A percentile compares a stretch with the other conserved stretches of the same genome.
Evolutionary conservation across 92 coral and sea anemone genomes (phyloP).

Genomic region (Siderastrea siderea): DNA sequence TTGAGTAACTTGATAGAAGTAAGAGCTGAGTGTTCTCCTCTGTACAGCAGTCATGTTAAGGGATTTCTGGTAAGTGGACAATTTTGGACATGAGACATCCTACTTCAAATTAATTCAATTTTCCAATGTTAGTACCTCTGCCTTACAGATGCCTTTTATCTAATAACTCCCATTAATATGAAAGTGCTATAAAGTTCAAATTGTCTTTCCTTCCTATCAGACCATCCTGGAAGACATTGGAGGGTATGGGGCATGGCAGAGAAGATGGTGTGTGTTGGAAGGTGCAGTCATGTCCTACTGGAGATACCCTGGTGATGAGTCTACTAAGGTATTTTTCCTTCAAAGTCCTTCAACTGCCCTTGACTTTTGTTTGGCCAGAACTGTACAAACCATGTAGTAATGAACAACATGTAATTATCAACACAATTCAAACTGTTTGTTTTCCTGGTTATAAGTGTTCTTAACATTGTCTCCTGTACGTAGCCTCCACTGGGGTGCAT

Average conservation of each 20-base stretch:
- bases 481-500: conserved; percentile 92
- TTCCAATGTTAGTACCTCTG: neutral
- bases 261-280: conserved; percentile 94
- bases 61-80: conserved; percentile 88
- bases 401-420: no score
- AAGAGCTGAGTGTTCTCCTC: conserved; percentile 81
- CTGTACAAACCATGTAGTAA: neutral
- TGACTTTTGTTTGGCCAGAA: neutral
- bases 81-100: neutral
- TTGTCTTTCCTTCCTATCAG: conserved; percentile 40
- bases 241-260: conserved; percentile 98
- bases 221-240: conserved; percentile 97
- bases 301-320: conserved; percentile 98
- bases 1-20: conserved; percentile 74
- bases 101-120: no score
- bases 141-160: neutral
- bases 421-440: no score
- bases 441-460: neutral
- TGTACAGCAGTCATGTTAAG: conserved; percentile 84
- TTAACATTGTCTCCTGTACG: neutral
- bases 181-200: neutral
- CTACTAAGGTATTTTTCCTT: conserved; percentile 73
- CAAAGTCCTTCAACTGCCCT: neutral
- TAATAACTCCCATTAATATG: neutral
- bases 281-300: conserved; percentile 90